A percentile compares a stretch with the other conserved stretches of the same genome.
These are phyloP conservation scores for Melopsittacus undulatus DNA, from an alignment of 2,797 vertebrate genomes.

Conservation along the genomic window DNA sequence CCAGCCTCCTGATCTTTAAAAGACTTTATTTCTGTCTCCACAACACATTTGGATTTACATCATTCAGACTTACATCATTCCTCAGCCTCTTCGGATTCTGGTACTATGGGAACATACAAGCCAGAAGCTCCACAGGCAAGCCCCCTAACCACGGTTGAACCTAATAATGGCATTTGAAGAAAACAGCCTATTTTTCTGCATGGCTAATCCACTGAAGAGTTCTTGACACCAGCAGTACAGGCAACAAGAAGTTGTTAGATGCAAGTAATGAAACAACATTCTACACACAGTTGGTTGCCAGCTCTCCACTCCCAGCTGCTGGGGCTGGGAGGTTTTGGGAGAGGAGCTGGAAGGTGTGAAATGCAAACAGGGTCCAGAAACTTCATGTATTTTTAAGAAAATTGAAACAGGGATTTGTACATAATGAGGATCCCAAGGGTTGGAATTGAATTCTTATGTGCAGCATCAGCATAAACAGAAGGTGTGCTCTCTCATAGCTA, in stretches of 20 bases:
- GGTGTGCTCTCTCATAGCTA: neutral
- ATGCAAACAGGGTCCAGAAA: neutral
- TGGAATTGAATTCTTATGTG: neutral
- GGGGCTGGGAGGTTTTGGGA: neutral
- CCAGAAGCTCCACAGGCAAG: neutral
- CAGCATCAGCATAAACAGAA: neutral
- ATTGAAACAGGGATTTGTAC: accelerated
- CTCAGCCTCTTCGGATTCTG: neutral
- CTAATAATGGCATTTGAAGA: neutral
- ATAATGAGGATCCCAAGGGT: neutral
- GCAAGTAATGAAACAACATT: neutral
- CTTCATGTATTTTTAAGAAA: neutral
- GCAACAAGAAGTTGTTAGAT: neutral
- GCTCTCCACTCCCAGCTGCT: neutral
- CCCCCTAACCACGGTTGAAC: neutral
- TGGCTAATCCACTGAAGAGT: neutral
- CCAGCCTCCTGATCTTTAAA: neutral
- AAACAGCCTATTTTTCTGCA: neutral
- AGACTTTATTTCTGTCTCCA: neutral
- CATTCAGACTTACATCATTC: neutral
- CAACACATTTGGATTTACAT: neutral
- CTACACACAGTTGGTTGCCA: neutral
- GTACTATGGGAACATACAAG: neutral
- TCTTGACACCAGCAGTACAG: neutral
- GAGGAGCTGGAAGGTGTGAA: neutral